phyloP scores from a whole-genome alignment of 2,113 vertebrate genomes.

The Psittacus erithacus region DNA sequence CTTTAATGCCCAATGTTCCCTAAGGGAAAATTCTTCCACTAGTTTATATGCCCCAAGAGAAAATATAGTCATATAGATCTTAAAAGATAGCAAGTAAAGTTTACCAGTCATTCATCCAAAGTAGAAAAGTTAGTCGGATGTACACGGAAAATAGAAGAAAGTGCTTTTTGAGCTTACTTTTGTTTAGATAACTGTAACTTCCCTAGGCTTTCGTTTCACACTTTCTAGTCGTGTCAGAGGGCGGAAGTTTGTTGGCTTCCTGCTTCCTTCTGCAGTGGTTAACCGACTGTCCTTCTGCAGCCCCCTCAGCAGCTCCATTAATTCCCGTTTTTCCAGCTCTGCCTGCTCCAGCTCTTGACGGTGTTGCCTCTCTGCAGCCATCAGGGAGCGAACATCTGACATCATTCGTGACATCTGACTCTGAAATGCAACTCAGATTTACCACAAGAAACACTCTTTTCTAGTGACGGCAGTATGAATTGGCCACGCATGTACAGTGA shows the following conservation, averaged over 20 bases:
- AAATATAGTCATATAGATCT: background rate
- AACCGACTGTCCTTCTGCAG: constrained; percentile 73
- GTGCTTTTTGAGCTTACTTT: background rate
- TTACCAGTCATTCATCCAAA: background rate
- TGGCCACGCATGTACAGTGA: fast-evolving
- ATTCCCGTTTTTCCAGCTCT: constrained; percentile 84
- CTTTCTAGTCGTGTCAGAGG: constrained; percentile 79
- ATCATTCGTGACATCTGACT: constrained; percentile 84
- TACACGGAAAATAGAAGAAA: background rate
- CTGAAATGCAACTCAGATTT: constrained; percentile 50
- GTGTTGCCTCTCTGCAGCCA: constrained; percentile 83
- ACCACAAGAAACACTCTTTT: background rate
- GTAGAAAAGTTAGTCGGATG: background rate
- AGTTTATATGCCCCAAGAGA: background rate
- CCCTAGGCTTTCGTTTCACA: constrained; percentile 83
- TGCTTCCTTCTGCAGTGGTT: constrained; percentile 39
- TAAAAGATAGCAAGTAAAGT: background rate
- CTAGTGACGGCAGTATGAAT: background rate
- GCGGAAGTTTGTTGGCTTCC: constrained; percentile 66
- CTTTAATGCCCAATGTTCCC: background rate
- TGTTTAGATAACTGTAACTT: constrained; percentile 84
- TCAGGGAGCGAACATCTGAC: constrained; percentile 83
- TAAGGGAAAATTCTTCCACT: background rate
- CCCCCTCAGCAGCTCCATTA: constrained; percentile 83
- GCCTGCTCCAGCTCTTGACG: constrained; percentile 85